Base-by-base conservation (phyloP, 2,113 vertebrate genomes). In the Macrotus californicus region DNA sequence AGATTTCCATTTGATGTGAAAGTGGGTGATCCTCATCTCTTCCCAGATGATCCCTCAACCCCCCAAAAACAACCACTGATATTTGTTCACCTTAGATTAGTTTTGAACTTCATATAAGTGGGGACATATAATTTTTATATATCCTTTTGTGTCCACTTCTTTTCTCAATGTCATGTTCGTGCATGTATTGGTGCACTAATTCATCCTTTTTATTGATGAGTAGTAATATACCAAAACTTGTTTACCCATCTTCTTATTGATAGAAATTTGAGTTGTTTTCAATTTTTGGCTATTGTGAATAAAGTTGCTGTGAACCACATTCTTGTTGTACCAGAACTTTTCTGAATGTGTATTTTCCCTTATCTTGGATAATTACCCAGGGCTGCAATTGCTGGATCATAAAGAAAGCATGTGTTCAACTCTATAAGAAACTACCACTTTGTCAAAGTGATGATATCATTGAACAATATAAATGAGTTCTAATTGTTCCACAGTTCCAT, bases 391-490 rank as follows among this genome's bases (percentile, higher is more conserved):
- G 24, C n/a, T 84, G 39, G 21, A 70, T 87, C 52, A 14, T 36
- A 94, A 79, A 31, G 5, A 50, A 85, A 75, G 13, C 76, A 13
- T 66, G 18, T 24, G 18, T 72, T 85, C 34, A 70, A 80, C 22
- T 87, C 66, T 82, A 12, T 59, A 75, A 80, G 93, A 96, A 96
- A 67, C 85, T 87, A 43, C 36, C 24, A 43, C 21, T 89, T 36
- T 77, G 24, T 72, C 34, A 64, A 69, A 73, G 31, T 85, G 19
- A 11, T 93, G 76, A 14, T 86, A 52, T 26, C n/a, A 75, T 77
- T 84, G 85, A 77, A 81, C 29, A 66, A 76, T 69, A 54, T 19
- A 21, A 81, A 3, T 67, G 67, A 86, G 22, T 88, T 91, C 72
- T 85, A 29, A 50, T 73, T 48, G 9, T 61, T 86, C 48, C 21